Evolutionary conservation across 2,797 vertebrate genomes (phyloP), one percentile per base, ranked within the genome.

Genomic region (Helicolenus hilgendorfi): DNA sequence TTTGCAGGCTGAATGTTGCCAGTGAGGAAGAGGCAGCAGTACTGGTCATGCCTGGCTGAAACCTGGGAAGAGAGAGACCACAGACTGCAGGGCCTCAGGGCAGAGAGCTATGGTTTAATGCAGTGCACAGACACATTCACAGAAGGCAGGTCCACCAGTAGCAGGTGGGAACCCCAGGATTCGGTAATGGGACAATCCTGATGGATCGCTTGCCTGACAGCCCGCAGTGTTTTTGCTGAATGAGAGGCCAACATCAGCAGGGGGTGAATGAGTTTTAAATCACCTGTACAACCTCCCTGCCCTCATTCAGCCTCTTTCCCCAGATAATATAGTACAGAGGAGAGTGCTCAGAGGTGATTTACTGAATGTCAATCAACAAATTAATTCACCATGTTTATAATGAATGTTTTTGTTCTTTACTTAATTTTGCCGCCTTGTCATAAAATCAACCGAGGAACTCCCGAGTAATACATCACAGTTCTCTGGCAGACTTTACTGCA

Each of bases 141-240:
- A 64, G 11, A 75, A 67, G 26, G 84, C 79, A 78, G 71, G 29
- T 86, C 75, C 64, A 71, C 31, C 70, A 70, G 74, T 64, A 84
- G 85, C 95, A 96, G 95, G 94, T 95, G 93, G 91, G 73, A 94
- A 86, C 93, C 83, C 86, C 92, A 68, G 94, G 94, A 84, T 90
- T 81, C 31, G 1, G 68, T 95, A 96, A 96, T 95, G 85, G 92
- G 77, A 91, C 68, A 53, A 63, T 81, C 76, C 84, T 96, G 94
- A 97, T 94, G 89, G 85, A 97, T 96, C 24, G 31, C 81, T 89
- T 71, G 49, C 68, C 86, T 67, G 70, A 81, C 59, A 71, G 73
- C 94, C 84, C 36, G 84, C 84, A 79, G 92, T 72, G 79, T 84
- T 89, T 72, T 72, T 77, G 67, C 75, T 49, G 79, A 83, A 53